These are phyloP conservation scores for Psix sp. DNA, from an alignment of 1,140 invertebrate species.

Conservation along the genomic window DNA sequence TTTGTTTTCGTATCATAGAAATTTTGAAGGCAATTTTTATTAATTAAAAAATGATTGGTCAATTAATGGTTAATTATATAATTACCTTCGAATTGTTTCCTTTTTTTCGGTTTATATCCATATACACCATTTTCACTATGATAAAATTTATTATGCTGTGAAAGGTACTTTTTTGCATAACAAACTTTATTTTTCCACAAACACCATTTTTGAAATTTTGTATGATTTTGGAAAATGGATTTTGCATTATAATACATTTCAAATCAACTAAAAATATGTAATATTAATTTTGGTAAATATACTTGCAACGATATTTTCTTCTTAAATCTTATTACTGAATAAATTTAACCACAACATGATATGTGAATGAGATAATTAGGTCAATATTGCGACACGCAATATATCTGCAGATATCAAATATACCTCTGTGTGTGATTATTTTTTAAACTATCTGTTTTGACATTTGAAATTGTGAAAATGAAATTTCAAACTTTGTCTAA, in stretches of 20 bases:
- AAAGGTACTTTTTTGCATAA: neutral
- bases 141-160: slow-evolving; percentile 68
- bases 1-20: too few species aligned
- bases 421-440: too few species aligned
- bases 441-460: neutral
- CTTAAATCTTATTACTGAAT: slow-evolving; percentile 17
- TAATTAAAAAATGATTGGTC: neutral
- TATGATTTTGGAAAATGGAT: slow-evolving; percentile 35
- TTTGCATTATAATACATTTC: slow-evolving; percentile 54
- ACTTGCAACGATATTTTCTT: slow-evolving; percentile 1
- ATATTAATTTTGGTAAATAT: neutral
- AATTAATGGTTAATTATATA: slow-evolving; percentile 22
- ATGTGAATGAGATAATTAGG: slow-evolving; percentile 33
- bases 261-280: neutral
- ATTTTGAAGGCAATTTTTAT: too few species aligned
- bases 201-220: slow-evolving; percentile 11
- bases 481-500: too few species aligned
- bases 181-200: slow-evolving; percentile 15
- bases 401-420: too few species aligned
- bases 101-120: slow-evolving; percentile 76
- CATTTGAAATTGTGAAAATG: neutral
- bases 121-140: slow-evolving; percentile 80
- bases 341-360: slow-evolving; percentile 18
- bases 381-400: slow-evolving; percentile 7
- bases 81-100: slow-evolving; percentile 75